Evolutionary conservation across 2,888 invertebrate species (phyloP).

Genomic region (Erpobdella octoculata): DNA sequence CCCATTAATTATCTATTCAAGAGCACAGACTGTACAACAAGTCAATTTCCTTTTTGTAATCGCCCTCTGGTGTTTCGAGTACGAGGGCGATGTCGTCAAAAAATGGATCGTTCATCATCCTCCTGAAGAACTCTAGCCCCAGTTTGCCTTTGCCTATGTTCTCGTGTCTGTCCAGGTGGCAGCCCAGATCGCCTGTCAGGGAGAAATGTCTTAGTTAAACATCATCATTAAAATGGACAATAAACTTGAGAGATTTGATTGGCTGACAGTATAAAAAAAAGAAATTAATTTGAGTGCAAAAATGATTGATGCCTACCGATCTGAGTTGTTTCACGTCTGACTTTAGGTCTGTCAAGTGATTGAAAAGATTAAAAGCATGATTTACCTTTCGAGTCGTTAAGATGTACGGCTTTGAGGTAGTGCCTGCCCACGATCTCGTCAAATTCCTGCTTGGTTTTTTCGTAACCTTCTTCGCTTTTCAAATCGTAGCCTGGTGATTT

Average conservation of each 20-base stretch:
- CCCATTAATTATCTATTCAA: too few species aligned
- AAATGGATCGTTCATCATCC: constrained; percentile 51
- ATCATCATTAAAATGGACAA: not conserved
- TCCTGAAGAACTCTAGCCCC: constrained; percentile 50
- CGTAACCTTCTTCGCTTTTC: constrained; percentile 47
- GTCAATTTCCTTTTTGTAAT: constrained; percentile 42
- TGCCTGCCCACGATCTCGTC: constrained; percentile 39
- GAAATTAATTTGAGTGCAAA: too few species aligned
- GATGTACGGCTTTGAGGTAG: constrained; percentile 54
- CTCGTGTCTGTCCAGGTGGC: constrained; percentile 54
- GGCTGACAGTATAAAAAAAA: constrained; percentile 27
- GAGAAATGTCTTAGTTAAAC: not conserved
- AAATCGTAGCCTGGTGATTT: constrained; percentile 51
- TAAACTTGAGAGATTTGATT: not conserved
- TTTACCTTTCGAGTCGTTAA: constrained; percentile 56
- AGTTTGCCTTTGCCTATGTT: constrained; percentile 54
- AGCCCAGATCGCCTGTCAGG: constrained; percentile 49
- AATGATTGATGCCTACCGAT: too few species aligned
- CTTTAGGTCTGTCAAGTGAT: too few species aligned
- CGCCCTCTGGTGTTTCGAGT: constrained; percentile 50
- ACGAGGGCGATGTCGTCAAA: constrained; percentile 52
- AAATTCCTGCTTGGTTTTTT: constrained; percentile 51
- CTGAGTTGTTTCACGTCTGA: too few species aligned
- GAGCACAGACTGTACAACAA: constrained; percentile 36
- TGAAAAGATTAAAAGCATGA: too few species aligned